Percentiles rank a stretch among this genome's conserved stretches.
Conservation (phyloP, 2,113 vertebrate species). For the Gnathonemus longibarbis region DNA sequence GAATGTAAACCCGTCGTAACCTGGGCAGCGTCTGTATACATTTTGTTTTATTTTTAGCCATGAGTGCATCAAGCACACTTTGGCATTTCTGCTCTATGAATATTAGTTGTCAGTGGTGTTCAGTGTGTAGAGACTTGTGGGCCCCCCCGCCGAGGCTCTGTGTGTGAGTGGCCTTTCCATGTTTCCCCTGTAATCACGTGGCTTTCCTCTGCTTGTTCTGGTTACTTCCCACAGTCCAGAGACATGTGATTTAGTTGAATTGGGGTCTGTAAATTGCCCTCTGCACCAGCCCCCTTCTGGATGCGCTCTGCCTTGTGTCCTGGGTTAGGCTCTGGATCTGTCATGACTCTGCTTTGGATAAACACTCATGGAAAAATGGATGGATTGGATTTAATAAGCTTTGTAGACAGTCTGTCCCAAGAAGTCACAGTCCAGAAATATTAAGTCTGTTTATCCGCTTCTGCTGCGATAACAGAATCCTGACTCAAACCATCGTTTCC, state of each 20-base stretch:
- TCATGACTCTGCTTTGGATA: neutral
- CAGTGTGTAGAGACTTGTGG: neutral
- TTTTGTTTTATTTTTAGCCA: neutral
- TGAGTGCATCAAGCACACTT: neutral
- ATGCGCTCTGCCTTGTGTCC: neutral
- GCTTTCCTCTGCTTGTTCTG: neutral
- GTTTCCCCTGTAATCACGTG: neutral
- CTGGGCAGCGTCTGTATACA: too few species aligned
- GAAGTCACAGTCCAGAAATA: neutral
- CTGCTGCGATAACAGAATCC: neutral
- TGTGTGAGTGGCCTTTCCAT: neutral
- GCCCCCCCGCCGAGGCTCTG: too few species aligned
- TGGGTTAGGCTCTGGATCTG: neutral
- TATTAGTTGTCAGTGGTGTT: neutral
- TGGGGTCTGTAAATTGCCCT: neutral
- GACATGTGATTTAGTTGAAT: neutral
- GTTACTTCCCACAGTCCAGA: neutral
- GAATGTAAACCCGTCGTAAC: too few species aligned
- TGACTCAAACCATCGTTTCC: neutral
- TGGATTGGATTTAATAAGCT: neutral
- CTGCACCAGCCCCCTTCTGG: neutral
- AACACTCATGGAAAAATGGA: neutral
- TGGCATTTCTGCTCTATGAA: neutral
- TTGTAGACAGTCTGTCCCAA: neutral
- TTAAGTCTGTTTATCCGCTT: neutral